These are phyloP conservation scores for Leucoptera coffeella DNA, from an alignment of 2,888 invertebrate genomes.

Conservation along the genomic window DNA sequence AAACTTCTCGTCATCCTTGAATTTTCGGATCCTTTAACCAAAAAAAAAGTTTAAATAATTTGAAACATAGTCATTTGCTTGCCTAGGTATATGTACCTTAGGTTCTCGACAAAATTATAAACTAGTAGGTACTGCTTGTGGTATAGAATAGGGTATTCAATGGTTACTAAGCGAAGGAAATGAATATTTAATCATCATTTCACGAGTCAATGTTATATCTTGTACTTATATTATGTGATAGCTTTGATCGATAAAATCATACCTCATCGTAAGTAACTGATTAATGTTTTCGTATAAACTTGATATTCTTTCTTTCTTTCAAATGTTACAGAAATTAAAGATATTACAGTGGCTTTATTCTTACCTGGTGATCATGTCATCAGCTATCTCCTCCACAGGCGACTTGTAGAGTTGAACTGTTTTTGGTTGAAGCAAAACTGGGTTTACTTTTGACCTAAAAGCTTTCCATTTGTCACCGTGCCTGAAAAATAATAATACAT, in stretches of 20 bases:
- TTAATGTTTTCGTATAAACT: too few species aligned
- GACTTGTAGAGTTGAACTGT: conserved; percentile 61
- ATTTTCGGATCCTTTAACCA: conserved; percentile 37
- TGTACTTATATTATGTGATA: too few species aligned
- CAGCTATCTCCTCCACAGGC: conserved; percentile 60
- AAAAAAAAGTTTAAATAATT: background rate
- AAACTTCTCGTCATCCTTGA: conserved; percentile 44
- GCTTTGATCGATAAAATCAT: too few species aligned
- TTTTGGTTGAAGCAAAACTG: conserved; percentile 67
- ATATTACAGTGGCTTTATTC: background rate
- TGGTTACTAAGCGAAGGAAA: too few species aligned
- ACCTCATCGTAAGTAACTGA: too few species aligned
- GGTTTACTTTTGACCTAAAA: conserved; percentile 68
- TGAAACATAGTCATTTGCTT: background rate
- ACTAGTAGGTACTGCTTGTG: too few species aligned
- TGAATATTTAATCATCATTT: too few species aligned
- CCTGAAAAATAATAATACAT: conserved; percentile 25
- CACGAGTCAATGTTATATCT: too few species aligned
- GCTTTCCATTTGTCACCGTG: conserved; percentile 74
- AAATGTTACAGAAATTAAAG: too few species aligned
- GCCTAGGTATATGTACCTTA: background rate
- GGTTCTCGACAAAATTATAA: too few species aligned
- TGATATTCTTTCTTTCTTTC: too few species aligned
- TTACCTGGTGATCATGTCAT: conserved; percentile 59
- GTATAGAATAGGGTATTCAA: too few species aligned